Conservation (phyloP, 1,140 invertebrate genomes). For the Drosophila kikkawai region DNA sequence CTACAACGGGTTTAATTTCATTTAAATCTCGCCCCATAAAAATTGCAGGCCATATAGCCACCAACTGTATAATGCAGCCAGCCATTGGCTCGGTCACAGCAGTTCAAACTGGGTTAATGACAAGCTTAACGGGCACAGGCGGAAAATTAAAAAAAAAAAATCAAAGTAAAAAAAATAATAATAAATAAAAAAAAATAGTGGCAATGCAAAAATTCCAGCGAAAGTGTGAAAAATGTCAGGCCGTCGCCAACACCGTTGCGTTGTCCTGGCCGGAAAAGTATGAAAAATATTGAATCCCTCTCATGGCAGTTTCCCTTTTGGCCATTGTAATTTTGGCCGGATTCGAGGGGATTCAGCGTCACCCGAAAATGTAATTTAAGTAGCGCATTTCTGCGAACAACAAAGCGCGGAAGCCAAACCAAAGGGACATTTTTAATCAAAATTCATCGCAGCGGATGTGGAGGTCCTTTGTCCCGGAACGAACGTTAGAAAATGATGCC, state of each 20-base stretch:
- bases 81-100: conserved; percentile 26
- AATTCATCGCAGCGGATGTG: conserved; percentile 35
- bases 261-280: conserved; percentile 22
- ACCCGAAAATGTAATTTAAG: conserved; percentile 68
- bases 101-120: conserved; percentile 82
- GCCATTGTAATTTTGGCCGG: conserved; percentile 37
- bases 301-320: conserved; percentile 43
- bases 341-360: conserved; percentile 22
- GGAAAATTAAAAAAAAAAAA: conserved; percentile 75
- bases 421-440: conserved; percentile 71
- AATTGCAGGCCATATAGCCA: conserved; percentile 35
- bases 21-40: conserved; percentile 70
- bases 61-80: conserved; percentile 31
- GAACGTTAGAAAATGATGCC: conserved; percentile 32
- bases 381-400: conserved; percentile 50
- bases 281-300: conserved; percentile 59
- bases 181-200: not conserved
- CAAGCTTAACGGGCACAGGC: conserved; percentile 73
- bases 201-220: conserved; percentile 19
- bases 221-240: conserved; percentile 46
- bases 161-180: conserved; percentile 2
- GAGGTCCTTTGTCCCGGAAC: conserved; percentile 10
- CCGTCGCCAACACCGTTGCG: conserved; percentile 8
- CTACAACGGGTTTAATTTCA: conserved; percentile 63
- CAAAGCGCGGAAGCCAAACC: conserved; percentile 59